phyloP scores from a whole-genome alignment of 1,140 invertebrate species.

The Diabrotica virgifera region DNA sequence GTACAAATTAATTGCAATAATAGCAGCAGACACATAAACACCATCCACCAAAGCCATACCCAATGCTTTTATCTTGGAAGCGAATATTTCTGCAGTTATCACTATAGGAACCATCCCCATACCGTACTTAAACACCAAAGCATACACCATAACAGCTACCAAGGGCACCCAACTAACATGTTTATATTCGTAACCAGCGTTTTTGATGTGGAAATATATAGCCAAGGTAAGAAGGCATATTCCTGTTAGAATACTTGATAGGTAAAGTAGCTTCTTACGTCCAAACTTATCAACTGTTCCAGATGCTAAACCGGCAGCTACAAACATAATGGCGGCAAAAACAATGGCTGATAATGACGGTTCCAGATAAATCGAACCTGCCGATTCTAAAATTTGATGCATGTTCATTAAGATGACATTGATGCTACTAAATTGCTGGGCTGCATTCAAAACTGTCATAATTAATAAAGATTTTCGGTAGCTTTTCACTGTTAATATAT shows the following conservation, averaged over 20 bases:
- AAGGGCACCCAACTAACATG: slow-evolving; percentile 35
- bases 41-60: slow-evolving; percentile 41
- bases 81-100: slow-evolving; percentile 65
- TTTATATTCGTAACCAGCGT: slow-evolving; percentile 20
- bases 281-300: slow-evolving; percentile 48
- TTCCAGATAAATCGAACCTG: slow-evolving; percentile 41
- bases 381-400: slow-evolving; percentile 48
- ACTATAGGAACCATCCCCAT: slow-evolving; percentile 64
- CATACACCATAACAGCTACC: slow-evolving; percentile 34
- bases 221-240: slow-evolving; percentile 26
- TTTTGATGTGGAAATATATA: slow-evolving; percentile 38
- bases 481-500: slow-evolving; percentile 35
- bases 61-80: slow-evolving; percentile 56
- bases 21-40: slow-evolving; percentile 49
- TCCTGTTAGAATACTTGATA: slow-evolving; percentile 31
- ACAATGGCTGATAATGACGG: slow-evolving; percentile 45
- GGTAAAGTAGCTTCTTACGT: slow-evolving; percentile 48
- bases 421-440: slow-evolving; percentile 35
- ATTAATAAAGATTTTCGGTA: slow-evolving; percentile 38
- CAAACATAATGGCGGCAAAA: slow-evolving; percentile 45
- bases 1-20: slow-evolving; percentile 68
- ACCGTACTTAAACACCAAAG: slow-evolving; percentile 34
- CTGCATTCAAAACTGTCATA: slow-evolving; percentile 35
- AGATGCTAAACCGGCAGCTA: slow-evolving; percentile 38
- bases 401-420: slow-evolving; percentile 57